A percentile compares a stretch with the other conserved stretches of the same genome.
Evolutionary conservation across 2,113 vertebrate genomes (phyloP).

Genomic region (Holacanthus passer): DNA sequence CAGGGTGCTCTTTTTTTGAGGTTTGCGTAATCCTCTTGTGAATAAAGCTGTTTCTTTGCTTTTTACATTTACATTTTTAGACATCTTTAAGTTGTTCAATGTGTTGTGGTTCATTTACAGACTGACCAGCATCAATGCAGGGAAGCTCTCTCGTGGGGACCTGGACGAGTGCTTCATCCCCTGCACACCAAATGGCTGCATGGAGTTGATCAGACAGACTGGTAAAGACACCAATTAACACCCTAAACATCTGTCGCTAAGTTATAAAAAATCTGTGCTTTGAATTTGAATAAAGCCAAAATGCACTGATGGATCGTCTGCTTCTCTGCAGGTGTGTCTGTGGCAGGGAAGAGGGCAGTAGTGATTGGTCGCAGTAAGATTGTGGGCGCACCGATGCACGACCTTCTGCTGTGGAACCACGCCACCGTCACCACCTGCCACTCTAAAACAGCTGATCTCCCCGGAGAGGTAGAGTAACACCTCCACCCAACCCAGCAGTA

Average conservation of each 20-base stretch:
- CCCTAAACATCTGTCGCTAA: neutral
- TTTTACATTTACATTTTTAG: neutral
- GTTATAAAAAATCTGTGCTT: neutral
- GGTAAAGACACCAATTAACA: slow-evolving; percentile 77
- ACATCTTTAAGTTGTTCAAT: neutral
- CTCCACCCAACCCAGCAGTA: too few relatives aligned
- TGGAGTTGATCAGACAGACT: slow-evolving; percentile 95
- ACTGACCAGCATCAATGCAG: slow-evolving; percentile 94
- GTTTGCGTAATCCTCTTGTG: neutral
- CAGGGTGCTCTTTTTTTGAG: too few relatives aligned
- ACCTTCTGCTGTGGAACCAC: slow-evolving; percentile 95
- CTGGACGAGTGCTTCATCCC: slow-evolving; percentile 95
- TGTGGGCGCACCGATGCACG: slow-evolving; percentile 97
- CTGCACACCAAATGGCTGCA: slow-evolving; percentile 97
- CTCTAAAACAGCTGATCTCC: slow-evolving; percentile 91
- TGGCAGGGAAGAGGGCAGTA: slow-evolving; percentile 93
- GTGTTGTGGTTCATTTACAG: slow-evolving; percentile 76
- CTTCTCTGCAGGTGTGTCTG: slow-evolving; percentile 86
- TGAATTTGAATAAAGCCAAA: neutral
- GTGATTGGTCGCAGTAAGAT: slow-evolving; percentile 98
- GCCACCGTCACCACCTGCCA: slow-evolving; percentile 98
- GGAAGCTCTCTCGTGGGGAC: slow-evolving; percentile 96
- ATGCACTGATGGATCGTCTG: neutral
- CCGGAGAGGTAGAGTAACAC: slow-evolving; percentile 87
- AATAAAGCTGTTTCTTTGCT: neutral